Base-by-base conservation (phyloP, 2,113 vertebrate species). In the Spea multiplicata region DNA sequence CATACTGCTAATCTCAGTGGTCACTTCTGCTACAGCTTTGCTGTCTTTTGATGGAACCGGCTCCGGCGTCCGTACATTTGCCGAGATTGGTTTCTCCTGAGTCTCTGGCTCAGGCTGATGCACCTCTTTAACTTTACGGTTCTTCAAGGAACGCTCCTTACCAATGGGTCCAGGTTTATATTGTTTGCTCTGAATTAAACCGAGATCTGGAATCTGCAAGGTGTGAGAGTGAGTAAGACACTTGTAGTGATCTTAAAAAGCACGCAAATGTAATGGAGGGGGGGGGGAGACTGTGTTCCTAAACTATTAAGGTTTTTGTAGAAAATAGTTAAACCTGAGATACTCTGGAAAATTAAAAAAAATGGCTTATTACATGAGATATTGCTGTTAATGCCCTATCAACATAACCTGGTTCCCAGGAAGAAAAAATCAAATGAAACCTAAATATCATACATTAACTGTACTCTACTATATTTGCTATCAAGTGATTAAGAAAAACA, bases 111-210 rank as follows among this genome's bases (percentile, higher is more conserved):
- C 96, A 17, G 90, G 90, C 82, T 94, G 96, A 9, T 95, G 95
- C 57, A 91, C 89, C 47, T 99, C 97, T 91, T 98, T 99, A 82
- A 94, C 97, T 89, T 98, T 98, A 71, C 96, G 94, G 87, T 99
- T 98, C 91, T 96, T 99, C 72, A 99, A 84, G 6, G 96, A 99
- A 77, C 97, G 95, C 14, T 99, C 97, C 82, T 99, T 99, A 76
- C 97, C 97, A 76, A 99, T 98, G 66, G 97, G 97, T 83, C 97
- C 97, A 4, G 97, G 97, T 83, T 98, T 98, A 86, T 99, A 97
- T 80, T 99, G 96, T 88, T 98, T 99, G 81, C 92, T 95, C 90
- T 97, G 96, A 72, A 95, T 88, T 0, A 92, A 93, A 88, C 93
- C 95, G 86, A 98, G 89, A 81, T 99, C 97, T 88, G 95, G 95